Conservation (phyloP, 2,888 invertebrate genomes). For the Ormyrus rosae region DNA sequence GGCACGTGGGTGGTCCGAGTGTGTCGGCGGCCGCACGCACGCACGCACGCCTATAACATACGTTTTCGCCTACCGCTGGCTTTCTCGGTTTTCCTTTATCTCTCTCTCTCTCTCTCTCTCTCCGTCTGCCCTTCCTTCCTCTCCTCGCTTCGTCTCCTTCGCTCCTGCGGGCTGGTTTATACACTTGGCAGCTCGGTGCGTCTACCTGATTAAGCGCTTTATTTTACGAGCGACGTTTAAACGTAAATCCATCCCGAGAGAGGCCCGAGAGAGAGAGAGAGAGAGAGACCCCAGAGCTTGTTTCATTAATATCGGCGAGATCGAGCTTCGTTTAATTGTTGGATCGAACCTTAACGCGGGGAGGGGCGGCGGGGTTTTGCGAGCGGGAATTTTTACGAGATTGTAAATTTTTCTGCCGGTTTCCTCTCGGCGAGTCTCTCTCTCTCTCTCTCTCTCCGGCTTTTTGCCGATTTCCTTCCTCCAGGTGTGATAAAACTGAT, state of each 20-base stretch:
- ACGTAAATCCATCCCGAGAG: conserved; percentile 40
- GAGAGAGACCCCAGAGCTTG: background rate
- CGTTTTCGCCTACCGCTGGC: background rate
- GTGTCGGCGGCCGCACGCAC: background rate
- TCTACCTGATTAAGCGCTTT: conserved; percentile 52
- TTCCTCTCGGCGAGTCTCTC: background rate
- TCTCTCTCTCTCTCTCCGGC: background rate
- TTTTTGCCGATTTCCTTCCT: too few relatives aligned
- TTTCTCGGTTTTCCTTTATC: conserved; percentile 40
- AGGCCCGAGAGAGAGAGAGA: background rate
- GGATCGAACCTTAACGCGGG: background rate
- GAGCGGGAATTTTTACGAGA: conserved; percentile 14
- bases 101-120: background rate
- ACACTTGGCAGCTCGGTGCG: too few relatives aligned
- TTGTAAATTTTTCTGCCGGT: conserved; percentile 4
- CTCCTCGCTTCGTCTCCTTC: background rate
- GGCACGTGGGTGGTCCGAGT: conserved; percentile 36
- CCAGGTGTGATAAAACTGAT: too few relatives aligned
- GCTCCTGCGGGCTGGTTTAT: background rate
- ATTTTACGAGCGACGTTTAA: conserved; percentile 43
- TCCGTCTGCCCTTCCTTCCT: background rate
- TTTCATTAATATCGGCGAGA: conserved; percentile 31
- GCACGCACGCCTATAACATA: background rate
- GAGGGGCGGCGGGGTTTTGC: background rate
- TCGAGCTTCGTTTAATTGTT: background rate